These are phyloP conservation scores for Lumbricus terrestris DNA, from an alignment of 2,888 invertebrate genomes.

Conservation along the genomic window DNA sequence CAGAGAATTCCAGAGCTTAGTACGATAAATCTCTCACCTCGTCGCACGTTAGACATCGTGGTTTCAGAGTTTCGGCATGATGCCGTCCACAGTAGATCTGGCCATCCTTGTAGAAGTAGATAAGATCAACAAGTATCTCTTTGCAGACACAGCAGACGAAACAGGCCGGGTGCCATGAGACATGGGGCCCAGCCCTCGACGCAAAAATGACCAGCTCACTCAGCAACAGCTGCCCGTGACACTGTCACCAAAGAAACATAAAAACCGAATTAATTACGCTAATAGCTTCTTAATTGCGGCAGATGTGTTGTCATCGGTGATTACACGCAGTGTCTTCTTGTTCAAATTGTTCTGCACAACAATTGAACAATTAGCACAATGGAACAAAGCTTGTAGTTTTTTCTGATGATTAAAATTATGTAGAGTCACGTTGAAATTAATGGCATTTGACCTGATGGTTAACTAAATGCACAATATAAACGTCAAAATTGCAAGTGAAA, in stretches of 20 bases:
- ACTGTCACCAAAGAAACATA: constrained; percentile 67
- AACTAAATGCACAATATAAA: neutral
- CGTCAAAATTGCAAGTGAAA: neutral
- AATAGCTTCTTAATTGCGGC: neutral
- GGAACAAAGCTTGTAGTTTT: neutral
- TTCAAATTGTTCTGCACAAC: neutral
- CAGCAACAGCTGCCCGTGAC: constrained; percentile 77
- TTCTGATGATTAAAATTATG: neutral
- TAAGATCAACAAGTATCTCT: constrained; percentile 92
- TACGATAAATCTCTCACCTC: too few relatives aligned
- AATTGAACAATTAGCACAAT: neutral
- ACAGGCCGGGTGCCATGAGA: constrained; percentile 88
- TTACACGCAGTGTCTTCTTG: neutral
- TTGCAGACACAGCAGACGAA: constrained; percentile 88
- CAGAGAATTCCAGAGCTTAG: too few relatives aligned
- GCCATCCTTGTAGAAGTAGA: constrained; percentile 86
- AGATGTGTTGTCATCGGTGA: neutral
- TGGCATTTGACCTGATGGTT: neutral
- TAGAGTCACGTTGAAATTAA: neutral
- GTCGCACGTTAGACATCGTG: constrained; percentile 94
- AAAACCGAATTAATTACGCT: neutral
- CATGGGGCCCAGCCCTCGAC: constrained; percentile 77
- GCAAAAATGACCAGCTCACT: constrained; percentile 85
- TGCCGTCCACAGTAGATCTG: constrained; percentile 91
- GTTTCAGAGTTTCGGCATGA: constrained; percentile 94